Percentiles rank a stretch among this genome's conserved stretches.
phyloP scores from a whole-genome alignment of 2,797 vertebrate species.

The Eremophila alpestris region DNA sequence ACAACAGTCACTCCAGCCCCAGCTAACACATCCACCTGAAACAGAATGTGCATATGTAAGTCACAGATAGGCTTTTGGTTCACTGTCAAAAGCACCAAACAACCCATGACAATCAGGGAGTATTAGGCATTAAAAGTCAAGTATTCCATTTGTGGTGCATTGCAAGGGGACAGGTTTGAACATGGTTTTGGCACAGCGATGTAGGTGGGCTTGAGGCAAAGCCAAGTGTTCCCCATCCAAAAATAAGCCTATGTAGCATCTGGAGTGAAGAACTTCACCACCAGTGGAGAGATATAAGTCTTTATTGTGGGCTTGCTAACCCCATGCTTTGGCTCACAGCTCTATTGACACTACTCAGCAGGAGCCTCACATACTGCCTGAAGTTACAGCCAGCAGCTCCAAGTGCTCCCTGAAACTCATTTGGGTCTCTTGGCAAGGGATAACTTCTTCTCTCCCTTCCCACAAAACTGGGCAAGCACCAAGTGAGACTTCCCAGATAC shows the following conservation, averaged over 20 bases:
- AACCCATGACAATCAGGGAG: not conserved
- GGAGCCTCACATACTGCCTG: not conserved
- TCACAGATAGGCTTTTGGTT: not conserved
- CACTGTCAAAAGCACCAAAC: not conserved
- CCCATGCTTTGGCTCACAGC: not conserved
- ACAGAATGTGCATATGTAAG: rapidly evolving
- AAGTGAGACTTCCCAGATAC: not conserved
- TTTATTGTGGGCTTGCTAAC: not conserved
- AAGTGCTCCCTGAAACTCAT: not conserved
- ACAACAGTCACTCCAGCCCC: not conserved
- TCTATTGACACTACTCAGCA: not conserved
- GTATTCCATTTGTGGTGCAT: not conserved
- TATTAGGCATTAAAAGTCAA: not conserved
- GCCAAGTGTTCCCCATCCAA: not conserved
- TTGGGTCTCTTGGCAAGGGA: not conserved
- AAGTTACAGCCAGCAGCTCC: not conserved
- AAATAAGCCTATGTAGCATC: not conserved
- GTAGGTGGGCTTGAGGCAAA: not conserved
- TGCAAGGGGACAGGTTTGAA: not conserved
- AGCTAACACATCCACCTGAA: not conserved
- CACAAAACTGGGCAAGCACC: not conserved
- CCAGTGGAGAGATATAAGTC: not conserved
- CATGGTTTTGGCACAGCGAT: not conserved
- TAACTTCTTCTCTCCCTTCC: not conserved
- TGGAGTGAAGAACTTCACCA: not conserved